Evolutionary conservation across 2,113 vertebrate species (phyloP).

Genomic region (Acanthochromis polyacanthus): DNA sequence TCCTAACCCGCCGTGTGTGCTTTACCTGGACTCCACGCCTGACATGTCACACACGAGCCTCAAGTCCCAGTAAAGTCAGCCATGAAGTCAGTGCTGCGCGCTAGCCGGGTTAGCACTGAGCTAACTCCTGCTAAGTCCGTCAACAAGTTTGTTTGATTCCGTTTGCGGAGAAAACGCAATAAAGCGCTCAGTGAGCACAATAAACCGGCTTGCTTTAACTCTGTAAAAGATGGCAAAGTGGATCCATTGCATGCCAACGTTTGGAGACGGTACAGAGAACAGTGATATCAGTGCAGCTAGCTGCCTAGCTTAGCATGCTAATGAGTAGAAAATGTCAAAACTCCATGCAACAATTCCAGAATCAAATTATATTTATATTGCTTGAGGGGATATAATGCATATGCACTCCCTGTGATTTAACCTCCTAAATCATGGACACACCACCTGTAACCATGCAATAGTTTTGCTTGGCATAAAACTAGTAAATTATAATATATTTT

Average conservation of each 20-base stretch:
- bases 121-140: conserved; percentile 56
- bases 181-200: rapidly evolving
- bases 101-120: conserved; percentile 60
- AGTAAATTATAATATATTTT: too few species aligned
- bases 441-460: too few species aligned
- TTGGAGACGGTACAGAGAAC: not conserved
- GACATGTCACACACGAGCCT: conserved; percentile 20
- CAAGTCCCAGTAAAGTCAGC: conserved; percentile 23
- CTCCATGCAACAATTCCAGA: not conserved
- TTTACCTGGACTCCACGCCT: not conserved
- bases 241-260: not conserved
- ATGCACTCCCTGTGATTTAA: too few species aligned
- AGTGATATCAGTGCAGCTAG: conserved; percentile 52
- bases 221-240: not conserved
- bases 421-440: too few species aligned
- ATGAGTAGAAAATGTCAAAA: conserved; percentile 19
- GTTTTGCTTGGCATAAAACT: too few species aligned
- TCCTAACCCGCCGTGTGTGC: not conserved
- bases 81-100: conserved; percentile 17
- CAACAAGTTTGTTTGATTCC: conserved; percentile 51
- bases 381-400: too few species aligned
- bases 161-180: not conserved
- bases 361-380: not conserved
- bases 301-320: conserved; percentile 61
- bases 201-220: not conserved